Evolutionary conservation across 2,797 vertebrate species (phyloP).

Genomic region (Platyrinchus mystaceus): DNA sequence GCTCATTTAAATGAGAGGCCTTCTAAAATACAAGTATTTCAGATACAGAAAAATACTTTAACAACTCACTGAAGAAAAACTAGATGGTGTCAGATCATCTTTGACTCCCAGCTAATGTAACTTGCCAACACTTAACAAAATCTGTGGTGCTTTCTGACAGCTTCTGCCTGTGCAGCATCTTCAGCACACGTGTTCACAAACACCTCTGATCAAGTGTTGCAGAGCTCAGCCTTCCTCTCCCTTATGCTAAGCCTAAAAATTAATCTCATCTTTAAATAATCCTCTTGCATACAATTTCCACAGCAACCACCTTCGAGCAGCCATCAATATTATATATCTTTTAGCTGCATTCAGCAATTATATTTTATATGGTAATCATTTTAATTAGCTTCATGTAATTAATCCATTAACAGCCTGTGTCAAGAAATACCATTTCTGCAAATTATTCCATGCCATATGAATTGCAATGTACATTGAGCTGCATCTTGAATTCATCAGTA

Average conservation of each 20-base stretch:
- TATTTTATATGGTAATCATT: conserved; percentile 13
- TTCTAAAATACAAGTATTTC: neutral
- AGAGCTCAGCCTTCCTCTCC: neutral
- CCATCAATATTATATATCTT: conserved; percentile 6
- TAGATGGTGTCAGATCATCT: neutral
- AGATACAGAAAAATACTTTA: neutral
- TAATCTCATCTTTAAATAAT: conserved; percentile 6
- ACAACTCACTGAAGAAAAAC: neutral
- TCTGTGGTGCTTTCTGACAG: neutral
- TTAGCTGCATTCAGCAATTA: neutral
- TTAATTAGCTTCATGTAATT: conserved; percentile 43
- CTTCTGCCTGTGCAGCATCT: neutral
- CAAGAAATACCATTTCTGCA: conserved; percentile 18
- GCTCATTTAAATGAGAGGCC: neutral
- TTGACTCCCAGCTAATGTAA: neutral
- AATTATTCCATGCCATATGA: neutral
- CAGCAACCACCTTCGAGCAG: neutral
- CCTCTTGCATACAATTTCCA: neutral
- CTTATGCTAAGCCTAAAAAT: neutral
- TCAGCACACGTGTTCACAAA: neutral
- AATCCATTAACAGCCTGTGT: conserved; percentile 31
- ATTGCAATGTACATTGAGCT: neutral
- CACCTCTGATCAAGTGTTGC: neutral
- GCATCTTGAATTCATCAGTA: neutral
- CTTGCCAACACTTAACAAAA: neutral